These are phyloP conservation scores for Phalacrocorax brasilianus DNA, from an alignment of 2,113 vertebrate genomes.

Conservation along the genomic window DNA sequence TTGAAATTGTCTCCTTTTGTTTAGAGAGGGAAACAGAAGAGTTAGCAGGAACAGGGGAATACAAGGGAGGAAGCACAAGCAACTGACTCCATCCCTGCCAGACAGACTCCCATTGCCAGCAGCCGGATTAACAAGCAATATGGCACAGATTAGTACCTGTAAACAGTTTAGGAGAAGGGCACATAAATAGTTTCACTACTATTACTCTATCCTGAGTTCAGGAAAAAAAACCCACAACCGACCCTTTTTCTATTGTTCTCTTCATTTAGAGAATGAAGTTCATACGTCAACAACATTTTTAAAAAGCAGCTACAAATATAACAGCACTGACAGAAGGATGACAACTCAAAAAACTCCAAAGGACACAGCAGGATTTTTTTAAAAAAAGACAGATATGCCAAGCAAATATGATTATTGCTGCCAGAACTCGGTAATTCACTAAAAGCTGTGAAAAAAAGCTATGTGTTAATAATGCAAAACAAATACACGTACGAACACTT, in stretches of 20 bases:
- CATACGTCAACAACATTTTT: background rate
- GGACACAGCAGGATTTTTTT: background rate
- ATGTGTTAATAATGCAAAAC: background rate
- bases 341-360: background rate
- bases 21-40: background rate
- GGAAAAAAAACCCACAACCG: background rate
- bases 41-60: background rate
- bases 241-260: background rate
- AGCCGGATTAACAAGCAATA: rapidly evolving
- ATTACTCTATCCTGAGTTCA: background rate
- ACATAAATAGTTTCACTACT: background rate
- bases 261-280: background rate
- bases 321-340: background rate
- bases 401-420: background rate
- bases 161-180: background rate
- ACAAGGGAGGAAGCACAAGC: background rate
- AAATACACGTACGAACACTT: background rate
- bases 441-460: background rate
- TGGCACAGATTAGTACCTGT: background rate
- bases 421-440: background rate
- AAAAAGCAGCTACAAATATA: background rate
- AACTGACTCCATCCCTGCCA: background rate
- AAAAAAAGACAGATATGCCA: background rate
- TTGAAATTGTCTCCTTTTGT: background rate
- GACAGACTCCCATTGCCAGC: background rate